Base-by-base conservation (phyloP, 2,888 invertebrate species). In the Rutpela maculata region DNA sequence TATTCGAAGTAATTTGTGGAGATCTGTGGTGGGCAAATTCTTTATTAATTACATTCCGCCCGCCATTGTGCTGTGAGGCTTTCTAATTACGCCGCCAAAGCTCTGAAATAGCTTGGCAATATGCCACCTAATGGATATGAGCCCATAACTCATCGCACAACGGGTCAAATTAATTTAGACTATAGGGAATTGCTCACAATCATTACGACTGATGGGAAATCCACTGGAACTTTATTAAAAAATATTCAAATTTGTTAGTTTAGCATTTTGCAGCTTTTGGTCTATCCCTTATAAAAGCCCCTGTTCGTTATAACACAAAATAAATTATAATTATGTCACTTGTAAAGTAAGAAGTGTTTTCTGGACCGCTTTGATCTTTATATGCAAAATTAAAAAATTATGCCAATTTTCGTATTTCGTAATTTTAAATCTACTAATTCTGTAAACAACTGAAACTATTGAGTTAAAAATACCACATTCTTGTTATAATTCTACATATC, bases 41-140 rank as follows among this genome's bases (percentile, higher is more conserved):
- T 87, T 88, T 88, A 88, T 88, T 89, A 88, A 88, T 88, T 87
- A 87, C 88, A 88, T 88, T 87, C 87, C 86, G 81, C 82, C 84
- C 82, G 81, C 82, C 82, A 82, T 81, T 82, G 81, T 81, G 81
- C 80, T 75, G 82, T 83, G 86, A 82, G 84, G 85, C 84, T 84
- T 86, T 86, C 86, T 88, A 88, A 88, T 88, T 88, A 86, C 88
- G 84, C 85, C 86, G 84, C 84, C 86, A 84, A 86, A 86, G 87
- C 86, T 86, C 84, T 85, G 85, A 86, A 87, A 88, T 88, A 85
- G 88, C 88, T 85, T 86, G 85, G 88, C 89, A 89, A 88, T 88
- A 89, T 88, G 89, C 87, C 87, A 87, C 87, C 88, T 89, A 89
- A 89, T 88, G 88, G 87, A 87, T 87, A 87, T 85, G 86, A 86